Evolutionary conservation across 2,113 vertebrate genomes (phyloP), one percentile per base, ranked within the genome.

Genomic region (Brachyhypopomus gauderio): DNA sequence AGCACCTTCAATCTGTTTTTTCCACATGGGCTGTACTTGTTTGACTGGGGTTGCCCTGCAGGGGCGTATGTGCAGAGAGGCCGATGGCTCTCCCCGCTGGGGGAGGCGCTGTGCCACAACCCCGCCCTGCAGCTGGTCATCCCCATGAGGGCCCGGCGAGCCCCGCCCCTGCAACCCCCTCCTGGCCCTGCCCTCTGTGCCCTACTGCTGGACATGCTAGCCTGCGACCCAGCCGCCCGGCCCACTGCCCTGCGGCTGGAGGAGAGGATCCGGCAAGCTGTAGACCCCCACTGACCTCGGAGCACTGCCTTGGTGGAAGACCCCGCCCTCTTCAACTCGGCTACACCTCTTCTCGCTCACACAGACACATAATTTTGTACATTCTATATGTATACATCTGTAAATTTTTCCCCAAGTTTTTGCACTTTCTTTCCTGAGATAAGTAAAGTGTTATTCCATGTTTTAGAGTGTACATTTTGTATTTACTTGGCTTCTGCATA

Each of bases 181-280:
- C 92, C 92, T 0, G 88, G 95, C 78, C 94, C 95, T 64, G 94
- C 94, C 56, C 91, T 94, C 89, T 96, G 95, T 83, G 83, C 93
- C 84, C 96, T 99, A 90, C 91, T 99, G 88, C 94, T 94, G 89
- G 95, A 98, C 91, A 98, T 98, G 97, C 94, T 98, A 78, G 93
- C 96, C 90, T 94, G 93, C 82, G 93, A 98, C 91, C 98, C 97
- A 0, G 95, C 96, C 72, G 92, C 95, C 78, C 93, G 97, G 86
- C 98, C 98, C 3, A 92, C 92, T 19, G 96, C 97, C 36, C 92
- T 94, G 82, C 95, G 96, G 94, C 95, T 99, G 90, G 95, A 96
- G 92, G 91, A 94, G 87, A 90, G 95, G 83, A 94, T 98, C 91
- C 88, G 87, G 88, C 88, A 90, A 58, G 96, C 96, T 88, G 94